A percentile compares a stretch with the other conserved stretches of the same genome.
Evolutionary conservation across 2,113 vertebrate species (phyloP).

Genomic region (Aegotheles bennettii): DNA sequence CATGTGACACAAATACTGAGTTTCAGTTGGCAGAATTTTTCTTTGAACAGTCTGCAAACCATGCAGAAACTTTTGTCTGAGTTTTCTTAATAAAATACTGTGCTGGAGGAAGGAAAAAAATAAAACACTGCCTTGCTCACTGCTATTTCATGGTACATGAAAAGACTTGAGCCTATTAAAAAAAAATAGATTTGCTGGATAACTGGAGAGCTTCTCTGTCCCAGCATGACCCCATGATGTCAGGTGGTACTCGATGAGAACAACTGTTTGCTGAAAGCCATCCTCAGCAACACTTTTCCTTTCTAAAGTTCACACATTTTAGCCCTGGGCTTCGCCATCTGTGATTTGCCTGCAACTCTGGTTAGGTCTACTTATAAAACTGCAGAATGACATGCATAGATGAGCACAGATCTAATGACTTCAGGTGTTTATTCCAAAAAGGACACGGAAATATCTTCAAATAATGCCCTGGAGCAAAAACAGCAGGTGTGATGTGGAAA

Average conservation of each 20-base stretch:
- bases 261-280: not conserved
- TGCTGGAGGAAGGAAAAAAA: not conserved
- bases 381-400: not conserved
- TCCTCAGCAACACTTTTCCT: not conserved
- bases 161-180: not conserved
- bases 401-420: not conserved
- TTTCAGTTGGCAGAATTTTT: not conserved
- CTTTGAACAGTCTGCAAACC: not conserved
- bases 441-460: not conserved
- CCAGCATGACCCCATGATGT: not conserved
- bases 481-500: not conserved
- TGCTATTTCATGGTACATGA: not conserved
- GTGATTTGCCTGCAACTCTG: not conserved
- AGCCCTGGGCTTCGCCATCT: not conserved
- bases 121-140: accelerated
- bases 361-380: not conserved
- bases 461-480: not conserved
- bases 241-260: not conserved
- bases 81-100: not conserved
- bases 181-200: not conserved
- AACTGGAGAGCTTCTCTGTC: not conserved
- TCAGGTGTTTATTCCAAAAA: not conserved
- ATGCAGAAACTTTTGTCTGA: not conserved
- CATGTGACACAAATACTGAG: not conserved
- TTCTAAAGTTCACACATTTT: not conserved